Evolutionary conservation across 2,888 invertebrate species (phyloP).

Genomic region (Parochlus steinenii): DNA sequence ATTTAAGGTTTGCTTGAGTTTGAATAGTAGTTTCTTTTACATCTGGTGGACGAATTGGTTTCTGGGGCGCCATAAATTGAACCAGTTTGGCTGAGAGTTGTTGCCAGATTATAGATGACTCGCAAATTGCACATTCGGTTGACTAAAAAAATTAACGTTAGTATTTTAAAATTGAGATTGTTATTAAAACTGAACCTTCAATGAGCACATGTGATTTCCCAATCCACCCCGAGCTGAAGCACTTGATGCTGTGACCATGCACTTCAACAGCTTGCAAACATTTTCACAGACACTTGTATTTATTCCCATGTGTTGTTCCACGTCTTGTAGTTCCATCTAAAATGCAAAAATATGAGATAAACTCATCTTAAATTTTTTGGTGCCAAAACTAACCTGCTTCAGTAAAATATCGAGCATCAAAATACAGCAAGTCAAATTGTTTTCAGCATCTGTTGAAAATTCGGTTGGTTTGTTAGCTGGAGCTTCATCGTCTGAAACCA

Average conservation of each 20-base stretch:
- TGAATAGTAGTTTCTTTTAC: slow-evolving; percentile 41
- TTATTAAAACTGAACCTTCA: slow-evolving; percentile 24
- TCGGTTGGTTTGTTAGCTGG: slow-evolving; percentile 43
- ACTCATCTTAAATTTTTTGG: slow-evolving; percentile 8
- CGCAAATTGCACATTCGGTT: slow-evolving; percentile 78
- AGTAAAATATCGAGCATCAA: slow-evolving; percentile 89
- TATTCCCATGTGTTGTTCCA: slow-evolving; percentile 65
- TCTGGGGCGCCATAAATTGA: slow-evolving; percentile 59
- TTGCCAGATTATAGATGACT: slow-evolving; percentile 88
- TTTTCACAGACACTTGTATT: slow-evolving; percentile 58
- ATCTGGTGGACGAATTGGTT: slow-evolving; percentile 57
- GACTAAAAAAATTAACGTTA: slow-evolving; percentile 18
- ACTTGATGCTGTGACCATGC: slow-evolving; percentile 50
- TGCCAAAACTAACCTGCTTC: slow-evolving; percentile 54
- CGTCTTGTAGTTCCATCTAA: slow-evolving; percentile 75
- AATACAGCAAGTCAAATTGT: slow-evolving; percentile 86
- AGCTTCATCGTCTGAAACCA: slow-evolving; percentile 50
- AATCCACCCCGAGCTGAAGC: slow-evolving; percentile 41
- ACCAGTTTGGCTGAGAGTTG: slow-evolving; percentile 70
- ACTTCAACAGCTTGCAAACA: slow-evolving; percentile 53
- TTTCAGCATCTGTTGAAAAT: slow-evolving; percentile 51
- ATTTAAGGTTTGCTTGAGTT: neutral
- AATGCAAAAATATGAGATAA: slow-evolving; percentile 21
- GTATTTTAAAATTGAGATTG: neutral
- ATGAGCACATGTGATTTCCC: slow-evolving; percentile 38